Evolutionary conservation across 2,888 invertebrate species (phyloP), one percentile per base, ranked within the genome.

Genomic region (Encarsia formosa): DNA sequence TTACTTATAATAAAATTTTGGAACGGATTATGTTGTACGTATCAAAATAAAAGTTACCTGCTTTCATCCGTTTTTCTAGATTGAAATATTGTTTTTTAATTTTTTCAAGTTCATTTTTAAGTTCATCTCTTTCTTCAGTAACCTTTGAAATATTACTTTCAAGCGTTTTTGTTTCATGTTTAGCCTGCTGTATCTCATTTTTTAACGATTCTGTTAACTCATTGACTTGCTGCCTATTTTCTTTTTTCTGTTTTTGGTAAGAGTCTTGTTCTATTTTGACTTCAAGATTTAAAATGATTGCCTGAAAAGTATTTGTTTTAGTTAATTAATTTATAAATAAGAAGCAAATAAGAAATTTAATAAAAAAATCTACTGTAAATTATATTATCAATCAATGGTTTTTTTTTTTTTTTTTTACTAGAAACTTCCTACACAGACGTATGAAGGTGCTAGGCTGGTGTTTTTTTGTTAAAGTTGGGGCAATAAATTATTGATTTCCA

Each of bases 281-380:
- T 75, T 91, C 90, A 60, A 91, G 77, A 66, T 89, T 89, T 22
- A 85, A 81, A 69, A 91, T 85, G 73, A 85, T 85, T 43, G 87
- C 84, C 70, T 85, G 54, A 3, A 39, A 56, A n/a, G n/a, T n/a
- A n/a, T n/a, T n/a, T n/a, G n/a, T n/a, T n/a, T n/a, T n/a, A n/a
- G n/a, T n/a, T n/a, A n/a, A n/a, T n/a, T n/a, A n/a, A n/a, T n/a
- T n/a, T n/a, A n/a, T n/a, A n/a, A n/a, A n/a, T n/a, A n/a, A n/a
- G n/a, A n/a, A n/a, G n/a, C n/a, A n/a, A n/a, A n/a, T n/a, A n/a
- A n/a, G n/a, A n/a, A n/a, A n/a, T n/a, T n/a, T n/a, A n/a, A n/a
- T n/a, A n/a, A n/a, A n/a, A n/a, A n/a, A n/a, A n/a, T n/a, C n/a
- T n/a, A n/a, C n/a, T n/a, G n/a, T n/a, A n/a, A n/a, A n/a, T n/a